Evolutionary conservation across 1,140 invertebrate genomes (phyloP).

Genomic region (Argopecten irradians): DNA sequence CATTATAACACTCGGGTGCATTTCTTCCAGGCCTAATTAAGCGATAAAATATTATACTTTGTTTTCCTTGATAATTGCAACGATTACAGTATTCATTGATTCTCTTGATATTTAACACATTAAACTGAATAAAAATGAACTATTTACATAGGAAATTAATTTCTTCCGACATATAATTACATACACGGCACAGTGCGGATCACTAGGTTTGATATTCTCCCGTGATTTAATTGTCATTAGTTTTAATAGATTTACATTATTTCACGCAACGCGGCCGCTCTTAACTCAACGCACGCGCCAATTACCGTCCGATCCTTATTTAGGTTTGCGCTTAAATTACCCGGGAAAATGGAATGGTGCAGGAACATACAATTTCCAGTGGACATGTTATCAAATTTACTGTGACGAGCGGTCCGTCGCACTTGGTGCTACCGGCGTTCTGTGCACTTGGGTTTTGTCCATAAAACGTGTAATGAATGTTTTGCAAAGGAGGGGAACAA

Average conservation of each 20-base stretch:
- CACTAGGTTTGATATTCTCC: conserved; percentile 26
- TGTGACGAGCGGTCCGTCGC: neutral
- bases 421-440: conserved; percentile 11
- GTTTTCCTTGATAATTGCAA: conserved; percentile 41
- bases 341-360: neutral
- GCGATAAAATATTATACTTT: conserved; percentile 50
- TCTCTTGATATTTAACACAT: conserved; percentile 49
- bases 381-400: conserved; percentile 22
- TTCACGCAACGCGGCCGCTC: conserved; percentile 22
- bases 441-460: conserved; percentile 7
- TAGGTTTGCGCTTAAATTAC: conserved; percentile 21
- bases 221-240: conserved; percentile 37
- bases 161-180: conserved; percentile 52
- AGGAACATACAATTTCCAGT: neutral
- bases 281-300: conserved; percentile 20
- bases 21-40: conserved; percentile 28
- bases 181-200: conserved; percentile 18
- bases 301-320: conserved; percentile 15
- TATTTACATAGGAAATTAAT: conserved; percentile 55
- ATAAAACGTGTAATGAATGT: neutral
- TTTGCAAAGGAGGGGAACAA: conserved; percentile 8
- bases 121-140: conserved; percentile 55
- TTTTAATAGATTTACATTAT: conserved; percentile 42
- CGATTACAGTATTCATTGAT: conserved; percentile 52
- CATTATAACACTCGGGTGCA: conserved; percentile 15